phyloP scores from a whole-genome alignment of 2,113 vertebrate genomes.

The Sturnus vulgaris region DNA sequence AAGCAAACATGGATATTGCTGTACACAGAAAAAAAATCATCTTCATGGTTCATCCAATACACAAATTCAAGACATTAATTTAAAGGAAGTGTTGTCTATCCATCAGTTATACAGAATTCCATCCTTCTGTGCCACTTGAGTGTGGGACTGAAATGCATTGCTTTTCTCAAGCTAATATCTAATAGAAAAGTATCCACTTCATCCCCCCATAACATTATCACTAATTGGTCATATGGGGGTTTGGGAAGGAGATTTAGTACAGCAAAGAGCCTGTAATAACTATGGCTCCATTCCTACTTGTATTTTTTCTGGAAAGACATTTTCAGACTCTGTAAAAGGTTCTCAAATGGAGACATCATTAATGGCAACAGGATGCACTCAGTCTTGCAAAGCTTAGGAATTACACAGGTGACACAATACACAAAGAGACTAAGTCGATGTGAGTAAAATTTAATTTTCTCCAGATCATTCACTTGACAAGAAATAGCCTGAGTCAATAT shows the following conservation, averaged over 20 bases:
- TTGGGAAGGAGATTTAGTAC: not conserved
- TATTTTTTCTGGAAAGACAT: not conserved
- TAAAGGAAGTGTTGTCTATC: not conserved
- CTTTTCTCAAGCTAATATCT: not conserved
- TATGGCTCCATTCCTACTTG: not conserved
- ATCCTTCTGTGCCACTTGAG: not conserved
- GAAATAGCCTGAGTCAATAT: not conserved
- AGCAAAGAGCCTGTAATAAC: not conserved
- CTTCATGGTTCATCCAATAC: not conserved
- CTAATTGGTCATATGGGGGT: not conserved
- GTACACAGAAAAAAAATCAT: not conserved
- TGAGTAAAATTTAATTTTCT: not conserved
- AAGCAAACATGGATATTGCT: not conserved
- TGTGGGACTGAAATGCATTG: not conserved
- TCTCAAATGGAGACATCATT: not conserved
- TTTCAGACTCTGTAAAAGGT: not conserved
- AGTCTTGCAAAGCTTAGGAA: not conserved
- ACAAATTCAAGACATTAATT: not conserved
- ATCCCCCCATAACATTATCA: not conserved
- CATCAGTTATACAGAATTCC: not conserved
- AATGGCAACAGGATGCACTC: not conserved
- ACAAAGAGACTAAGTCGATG: not conserved
- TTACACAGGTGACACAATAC: not conserved
- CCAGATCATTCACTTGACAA: not conserved
- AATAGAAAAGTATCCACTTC: not conserved